These are phyloP conservation scores for Asarcornis scutulata DNA, from an alignment of 2,113 vertebrate species.

Conservation along the genomic window DNA sequence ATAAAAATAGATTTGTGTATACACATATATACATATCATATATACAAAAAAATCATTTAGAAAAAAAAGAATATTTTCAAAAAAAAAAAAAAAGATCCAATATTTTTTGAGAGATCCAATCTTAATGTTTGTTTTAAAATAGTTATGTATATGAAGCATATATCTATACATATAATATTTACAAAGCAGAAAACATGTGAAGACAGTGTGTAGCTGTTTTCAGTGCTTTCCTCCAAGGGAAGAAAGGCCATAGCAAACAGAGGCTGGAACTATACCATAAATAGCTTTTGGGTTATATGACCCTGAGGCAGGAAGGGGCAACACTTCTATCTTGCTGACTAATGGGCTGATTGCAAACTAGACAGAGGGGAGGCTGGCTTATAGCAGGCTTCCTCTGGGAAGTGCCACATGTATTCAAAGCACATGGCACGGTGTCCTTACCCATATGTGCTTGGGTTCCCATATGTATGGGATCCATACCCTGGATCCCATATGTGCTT, in stretches of 20 bases:
- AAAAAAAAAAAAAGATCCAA: background rate
- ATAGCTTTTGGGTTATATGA: background rate
- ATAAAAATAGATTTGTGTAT: background rate
- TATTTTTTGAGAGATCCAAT: background rate
- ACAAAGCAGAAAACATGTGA: background rate
- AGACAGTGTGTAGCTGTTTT: background rate
- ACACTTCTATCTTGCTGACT: background rate
- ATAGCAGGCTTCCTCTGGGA: background rate
- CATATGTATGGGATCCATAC: too few relatives aligned
- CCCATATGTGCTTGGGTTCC: background rate
- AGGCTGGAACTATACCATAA: fast-evolving
- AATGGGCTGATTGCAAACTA: background rate
- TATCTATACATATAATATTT: background rate
- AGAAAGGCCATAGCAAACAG: background rate
- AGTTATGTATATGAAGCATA: too few relatives aligned
- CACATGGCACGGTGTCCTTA: fast-evolving
- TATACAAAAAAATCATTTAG: background rate
- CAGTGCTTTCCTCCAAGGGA: background rate
- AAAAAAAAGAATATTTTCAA: background rate
- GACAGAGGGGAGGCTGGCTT: fast-evolving
- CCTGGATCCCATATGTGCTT: background rate
- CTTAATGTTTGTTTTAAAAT: background rate
- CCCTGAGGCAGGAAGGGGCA: background rate
- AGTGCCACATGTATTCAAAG: background rate
- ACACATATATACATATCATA: background rate